Percentiles rank a stretch among this genome's conserved stretches.
Evolutionary conservation across 2,113 vertebrate genomes (phyloP).

Genomic region (Hippoglossus stenolepis): DNA sequence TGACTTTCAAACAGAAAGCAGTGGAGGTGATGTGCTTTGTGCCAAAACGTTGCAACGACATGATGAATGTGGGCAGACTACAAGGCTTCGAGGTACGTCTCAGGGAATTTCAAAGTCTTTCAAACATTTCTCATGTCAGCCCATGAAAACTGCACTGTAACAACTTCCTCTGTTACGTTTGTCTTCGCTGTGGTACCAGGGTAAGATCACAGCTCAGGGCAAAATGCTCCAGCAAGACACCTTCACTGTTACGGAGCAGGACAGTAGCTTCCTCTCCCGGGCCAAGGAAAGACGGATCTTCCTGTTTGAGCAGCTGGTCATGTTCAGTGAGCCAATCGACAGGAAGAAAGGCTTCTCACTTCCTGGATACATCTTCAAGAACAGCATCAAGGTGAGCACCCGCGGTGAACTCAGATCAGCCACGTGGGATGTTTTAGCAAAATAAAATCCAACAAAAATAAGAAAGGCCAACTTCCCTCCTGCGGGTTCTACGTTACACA

Average conservation of each 20-base stretch:
- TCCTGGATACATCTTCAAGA: constrained; percentile 91
- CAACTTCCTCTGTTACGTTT: constrained; percentile 27
- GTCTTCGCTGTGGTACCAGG: constrained; percentile 74
- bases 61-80: constrained; percentile 94
- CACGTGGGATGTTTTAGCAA: constrained; percentile 1
- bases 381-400: constrained; percentile 89
- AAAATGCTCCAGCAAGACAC: constrained; percentile 94
- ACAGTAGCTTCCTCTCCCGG: constrained; percentile 87
- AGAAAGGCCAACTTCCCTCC: not conserved
- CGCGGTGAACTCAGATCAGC: not conserved
- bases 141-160: constrained; percentile 15
- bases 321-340: constrained; percentile 93
- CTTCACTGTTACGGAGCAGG: constrained; percentile 88
- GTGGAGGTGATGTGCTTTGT: constrained; percentile 95
- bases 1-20: constrained; percentile 83
- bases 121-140: constrained; percentile 35
- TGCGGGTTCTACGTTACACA: constrained; percentile 32
- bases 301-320: constrained; percentile 93
- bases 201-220: constrained; percentile 93
- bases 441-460: not conserved
- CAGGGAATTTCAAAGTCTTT: constrained; percentile 23
- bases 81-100: constrained; percentile 91
- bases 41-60: constrained; percentile 93
- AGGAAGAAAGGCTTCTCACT: constrained; percentile 88
- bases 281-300: constrained; percentile 90